phyloP scores from a whole-genome alignment of 2,797 vertebrate species.

The Sardinella longiceps region DNA sequence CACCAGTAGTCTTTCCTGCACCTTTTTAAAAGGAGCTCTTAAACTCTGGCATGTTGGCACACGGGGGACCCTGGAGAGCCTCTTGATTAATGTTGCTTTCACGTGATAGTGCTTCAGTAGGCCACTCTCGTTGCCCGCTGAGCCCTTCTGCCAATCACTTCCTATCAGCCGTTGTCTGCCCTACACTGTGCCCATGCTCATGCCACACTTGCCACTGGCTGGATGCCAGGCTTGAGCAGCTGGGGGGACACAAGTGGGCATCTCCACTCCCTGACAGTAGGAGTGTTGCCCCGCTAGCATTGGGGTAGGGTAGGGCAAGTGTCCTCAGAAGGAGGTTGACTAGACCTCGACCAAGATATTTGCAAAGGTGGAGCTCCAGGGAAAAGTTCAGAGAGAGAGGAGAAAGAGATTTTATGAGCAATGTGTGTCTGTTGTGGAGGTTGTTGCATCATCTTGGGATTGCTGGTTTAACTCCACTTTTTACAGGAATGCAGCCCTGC shows the following conservation, averaged over 20 bases:
- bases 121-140: not conserved
- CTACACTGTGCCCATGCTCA: not conserved
- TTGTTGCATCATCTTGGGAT: not conserved
- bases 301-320: not conserved
- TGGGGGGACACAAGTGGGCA: not conserved
- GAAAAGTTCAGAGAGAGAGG: not conserved
- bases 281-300: not conserved
- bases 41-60: not conserved
- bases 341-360: not conserved
- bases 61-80: not conserved
- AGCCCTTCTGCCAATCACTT: not conserved
- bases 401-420: not conserved
- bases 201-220: not conserved
- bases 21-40: not conserved
- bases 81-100: not conserved
- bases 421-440: not conserved
- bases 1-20: not conserved
- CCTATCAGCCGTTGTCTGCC: not conserved
- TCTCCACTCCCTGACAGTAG: not conserved
- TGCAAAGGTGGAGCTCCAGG: not conserved
- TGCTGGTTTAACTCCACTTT: not conserved
- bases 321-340: not conserved
- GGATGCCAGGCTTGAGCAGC: not conserved
- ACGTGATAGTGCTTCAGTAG: not conserved
- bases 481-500: not conserved